These are phyloP conservation scores for Silurus asotus DNA, from an alignment of 2,113 vertebrate species.

Conservation along the genomic window DNA sequence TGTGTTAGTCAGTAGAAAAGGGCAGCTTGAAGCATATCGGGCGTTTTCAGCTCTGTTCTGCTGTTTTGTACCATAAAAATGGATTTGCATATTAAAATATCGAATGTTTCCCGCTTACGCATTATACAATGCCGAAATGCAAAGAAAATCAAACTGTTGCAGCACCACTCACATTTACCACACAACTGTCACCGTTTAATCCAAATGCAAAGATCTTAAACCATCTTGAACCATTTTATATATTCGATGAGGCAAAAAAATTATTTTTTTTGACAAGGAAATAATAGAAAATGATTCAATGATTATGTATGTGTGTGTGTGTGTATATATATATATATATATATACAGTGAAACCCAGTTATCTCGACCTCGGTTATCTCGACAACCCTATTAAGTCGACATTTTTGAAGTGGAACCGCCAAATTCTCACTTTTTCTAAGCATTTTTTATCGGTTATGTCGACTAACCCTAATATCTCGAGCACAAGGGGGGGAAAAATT, in stretches of 20 bases:
- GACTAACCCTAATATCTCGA: too few relatives aligned
- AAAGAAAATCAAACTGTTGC: not conserved
- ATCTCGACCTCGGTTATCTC: too few relatives aligned
- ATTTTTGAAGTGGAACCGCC: too few relatives aligned
- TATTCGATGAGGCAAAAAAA: not conserved
- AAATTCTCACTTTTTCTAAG: too few relatives aligned
- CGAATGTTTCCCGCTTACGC: not conserved
- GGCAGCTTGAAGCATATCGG: not conserved
- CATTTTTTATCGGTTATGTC: too few relatives aligned
- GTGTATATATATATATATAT: too few relatives aligned
- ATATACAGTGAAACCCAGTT: too few relatives aligned
- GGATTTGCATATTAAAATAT: constrained; percentile 8
- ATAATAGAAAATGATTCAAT: too few relatives aligned
- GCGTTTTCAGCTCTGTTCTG: not conserved
- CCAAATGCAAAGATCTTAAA: constrained; percentile 39
- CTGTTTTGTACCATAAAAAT: not conserved
- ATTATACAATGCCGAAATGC: too few relatives aligned
- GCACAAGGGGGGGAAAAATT: too few relatives aligned
- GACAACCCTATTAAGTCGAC: too few relatives aligned
- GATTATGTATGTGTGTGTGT: too few relatives aligned
- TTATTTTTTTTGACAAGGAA: constrained; percentile 34
- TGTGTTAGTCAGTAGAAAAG: constrained; percentile 25
- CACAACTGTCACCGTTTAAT: constrained; percentile 50
- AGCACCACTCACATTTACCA: constrained; percentile 9
- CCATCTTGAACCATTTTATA: not conserved